phyloP scores from a whole-genome alignment of 2,113 vertebrate species.

The Brachirus orientalis region DNA sequence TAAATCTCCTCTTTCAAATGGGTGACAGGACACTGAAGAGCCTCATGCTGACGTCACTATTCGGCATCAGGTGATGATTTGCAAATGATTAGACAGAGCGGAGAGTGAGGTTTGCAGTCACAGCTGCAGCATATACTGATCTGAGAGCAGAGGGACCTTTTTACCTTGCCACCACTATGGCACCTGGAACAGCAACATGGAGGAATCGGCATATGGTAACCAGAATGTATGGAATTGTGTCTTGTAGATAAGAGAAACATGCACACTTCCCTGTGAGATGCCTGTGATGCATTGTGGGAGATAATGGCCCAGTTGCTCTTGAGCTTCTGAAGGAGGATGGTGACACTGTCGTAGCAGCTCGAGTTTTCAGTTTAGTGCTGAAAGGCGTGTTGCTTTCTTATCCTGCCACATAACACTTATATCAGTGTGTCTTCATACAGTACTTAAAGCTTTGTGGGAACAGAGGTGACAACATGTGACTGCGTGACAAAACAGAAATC shows the following conservation, averaged over 20 bases:
- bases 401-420: constrained; percentile 32
- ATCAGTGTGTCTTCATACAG: constrained; percentile 14
- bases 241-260: constrained; percentile 39
- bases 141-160: not conserved
- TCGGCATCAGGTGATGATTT: too few relatives aligned
- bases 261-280: constrained; percentile 19
- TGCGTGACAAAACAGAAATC: constrained; percentile 16
- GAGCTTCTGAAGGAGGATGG: constrained; percentile 38
- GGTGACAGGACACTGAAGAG: too few relatives aligned
- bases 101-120: too few relatives aligned
- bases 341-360: constrained; percentile 2
- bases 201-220: constrained; percentile 38
- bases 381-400: constrained; percentile 31
- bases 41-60: too few relatives aligned
- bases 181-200: constrained; percentile 1
- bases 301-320: constrained; percentile 35
- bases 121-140: too few relatives aligned
- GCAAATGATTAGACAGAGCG: too few relatives aligned
- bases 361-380: constrained; percentile 18
- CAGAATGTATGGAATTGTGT: constrained; percentile 49
- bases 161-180: too few relatives aligned
- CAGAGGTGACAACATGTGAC: constrained; percentile 26
- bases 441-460: too few relatives aligned
- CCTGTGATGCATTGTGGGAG: constrained; percentile 50
- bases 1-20: too few relatives aligned